Evolutionary conservation across 2,113 vertebrate genomes (phyloP).

Genomic region (Myanophis thanlyinensis): DNA sequence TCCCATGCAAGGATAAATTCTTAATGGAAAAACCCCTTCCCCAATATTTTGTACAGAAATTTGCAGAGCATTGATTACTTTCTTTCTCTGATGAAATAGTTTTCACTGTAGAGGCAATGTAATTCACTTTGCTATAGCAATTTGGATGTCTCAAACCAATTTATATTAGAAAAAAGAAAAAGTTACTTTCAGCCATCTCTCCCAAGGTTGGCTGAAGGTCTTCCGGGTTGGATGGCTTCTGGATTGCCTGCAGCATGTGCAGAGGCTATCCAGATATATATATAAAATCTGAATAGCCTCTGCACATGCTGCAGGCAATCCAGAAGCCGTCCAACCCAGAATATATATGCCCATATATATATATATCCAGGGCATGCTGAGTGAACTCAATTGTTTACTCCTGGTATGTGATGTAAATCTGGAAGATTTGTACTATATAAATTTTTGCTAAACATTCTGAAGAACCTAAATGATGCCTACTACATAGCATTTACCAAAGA

Average conservation of each 20-base stretch:
- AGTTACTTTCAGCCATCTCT: not conserved
- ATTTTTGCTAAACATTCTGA: not conserved
- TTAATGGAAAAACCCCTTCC: fast-evolving
- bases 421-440: not conserved
- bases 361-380: not conserved
- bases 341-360: too few relatives aligned
- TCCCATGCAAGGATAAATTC: not conserved
- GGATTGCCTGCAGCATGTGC: not conserved
- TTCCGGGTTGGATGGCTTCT: not conserved
- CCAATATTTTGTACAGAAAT: not conserved
- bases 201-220: not conserved
- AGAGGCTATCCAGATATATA: not conserved
- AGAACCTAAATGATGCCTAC: not conserved
- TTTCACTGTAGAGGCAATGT: not conserved
- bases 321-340: too few relatives aligned
- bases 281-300: too few relatives aligned
- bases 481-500: not conserved
- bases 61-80: not conserved
- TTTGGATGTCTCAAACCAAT: not conserved
- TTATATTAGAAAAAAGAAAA: not conserved
- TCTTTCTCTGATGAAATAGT: not conserved
- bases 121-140: not conserved
- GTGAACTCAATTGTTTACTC: not conserved
- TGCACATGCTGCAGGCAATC: too few relatives aligned
- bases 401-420: not conserved